phyloP scores from a whole-genome alignment of 2,888 invertebrate species.

The Drosophila cracens region DNA sequence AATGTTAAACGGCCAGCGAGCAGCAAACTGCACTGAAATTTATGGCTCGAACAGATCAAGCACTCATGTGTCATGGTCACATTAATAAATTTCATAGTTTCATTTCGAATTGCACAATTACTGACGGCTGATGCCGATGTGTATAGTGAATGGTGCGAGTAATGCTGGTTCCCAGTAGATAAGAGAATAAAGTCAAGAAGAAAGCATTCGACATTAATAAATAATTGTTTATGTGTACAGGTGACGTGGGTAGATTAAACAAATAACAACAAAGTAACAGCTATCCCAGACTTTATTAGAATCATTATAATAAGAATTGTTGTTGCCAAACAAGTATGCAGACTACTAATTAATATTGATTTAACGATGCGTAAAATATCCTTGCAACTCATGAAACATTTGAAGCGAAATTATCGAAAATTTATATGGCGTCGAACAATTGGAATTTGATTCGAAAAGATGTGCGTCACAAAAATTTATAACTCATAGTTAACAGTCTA shows the following conservation, averaged over 20 bases:
- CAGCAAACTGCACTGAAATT: constrained; percentile 57
- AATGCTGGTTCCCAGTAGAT: not conserved
- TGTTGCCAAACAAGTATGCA: not conserved
- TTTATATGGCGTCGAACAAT: not conserved
- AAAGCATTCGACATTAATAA: not conserved
- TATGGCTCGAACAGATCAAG: constrained; percentile 73
- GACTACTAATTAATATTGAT: not conserved
- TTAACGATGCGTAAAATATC: not conserved
- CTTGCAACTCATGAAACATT: not conserved
- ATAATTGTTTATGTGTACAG: not conserved
- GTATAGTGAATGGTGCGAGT: not conserved
- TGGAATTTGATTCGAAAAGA: not conserved
- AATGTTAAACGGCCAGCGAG: constrained; percentile 60
- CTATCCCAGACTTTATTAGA: not conserved
- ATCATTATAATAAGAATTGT: not conserved
- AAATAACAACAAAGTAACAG: not conserved
- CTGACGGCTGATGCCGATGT: constrained; percentile 6
- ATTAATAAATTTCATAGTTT: constrained; percentile 77
- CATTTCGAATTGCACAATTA: constrained; percentile 58
- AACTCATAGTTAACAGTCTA: not conserved
- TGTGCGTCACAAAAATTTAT: not conserved
- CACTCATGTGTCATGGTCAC: constrained; percentile 63
- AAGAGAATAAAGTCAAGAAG: not conserved
- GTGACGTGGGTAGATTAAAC: not conserved
- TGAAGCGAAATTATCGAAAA: not conserved